Conservation (phyloP, 2,888 invertebrate genomes). For the Tachina grossa region DNA sequence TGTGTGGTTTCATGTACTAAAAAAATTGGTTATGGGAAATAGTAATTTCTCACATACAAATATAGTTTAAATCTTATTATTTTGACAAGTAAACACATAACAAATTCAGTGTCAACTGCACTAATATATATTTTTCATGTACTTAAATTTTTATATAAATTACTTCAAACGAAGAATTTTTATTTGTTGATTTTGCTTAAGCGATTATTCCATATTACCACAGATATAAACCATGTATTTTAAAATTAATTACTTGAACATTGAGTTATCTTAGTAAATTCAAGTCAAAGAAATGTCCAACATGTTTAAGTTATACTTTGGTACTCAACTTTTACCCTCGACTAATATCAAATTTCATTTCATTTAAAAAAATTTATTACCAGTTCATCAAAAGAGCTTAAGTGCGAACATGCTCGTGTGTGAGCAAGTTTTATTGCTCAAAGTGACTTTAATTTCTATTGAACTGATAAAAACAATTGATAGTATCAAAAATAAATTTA, state of each 20-base stretch:
- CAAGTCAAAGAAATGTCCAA: no score
- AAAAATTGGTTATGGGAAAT: not conserved
- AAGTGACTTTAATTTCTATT: conserved; percentile 63
- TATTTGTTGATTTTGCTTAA: not conserved
- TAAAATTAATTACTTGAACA: no score
- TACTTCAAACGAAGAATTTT: not conserved
- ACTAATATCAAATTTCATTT: conserved; percentile 44
- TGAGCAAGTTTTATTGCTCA: conserved; percentile 20
- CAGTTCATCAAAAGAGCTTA: not conserved
- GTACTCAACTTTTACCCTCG: not conserved
- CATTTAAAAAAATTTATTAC: conserved; percentile 37
- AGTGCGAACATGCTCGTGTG: conserved; percentile 18
- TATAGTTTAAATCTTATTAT: no score
- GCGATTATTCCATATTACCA: not conserved
- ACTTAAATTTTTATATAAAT: no score
- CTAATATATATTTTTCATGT: no score
- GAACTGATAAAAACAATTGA: conserved; percentile 65
- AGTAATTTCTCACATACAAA: conserved; percentile 2
- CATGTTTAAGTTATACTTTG: no score
- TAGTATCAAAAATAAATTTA: conserved; percentile 63
- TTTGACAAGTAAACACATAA: no score
- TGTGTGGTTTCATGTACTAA: not conserved
- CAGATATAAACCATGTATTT: no score
- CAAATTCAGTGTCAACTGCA: no score
- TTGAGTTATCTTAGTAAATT: no score